Percentiles rank a stretch among this genome's conserved stretches.
Evolutionary conservation across 2,797 vertebrate species (phyloP).

Genomic region (Pristis pectinata): DNA sequence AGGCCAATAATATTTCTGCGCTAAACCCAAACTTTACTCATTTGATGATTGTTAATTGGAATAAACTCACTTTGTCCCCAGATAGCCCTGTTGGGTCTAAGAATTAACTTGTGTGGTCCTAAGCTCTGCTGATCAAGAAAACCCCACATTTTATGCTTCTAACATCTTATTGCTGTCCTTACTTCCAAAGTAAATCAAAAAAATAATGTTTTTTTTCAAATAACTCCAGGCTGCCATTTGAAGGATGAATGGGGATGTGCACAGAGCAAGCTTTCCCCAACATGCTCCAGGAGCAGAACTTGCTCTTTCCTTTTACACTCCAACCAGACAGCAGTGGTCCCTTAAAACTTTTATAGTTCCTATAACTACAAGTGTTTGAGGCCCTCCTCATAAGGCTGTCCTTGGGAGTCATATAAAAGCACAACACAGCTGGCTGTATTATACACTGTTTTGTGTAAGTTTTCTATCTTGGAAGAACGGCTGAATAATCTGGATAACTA

Average conservation of each 20-base stretch:
- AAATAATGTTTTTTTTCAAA: background rate
- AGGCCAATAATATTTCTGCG: background rate
- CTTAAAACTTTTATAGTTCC: background rate
- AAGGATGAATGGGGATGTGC: background rate
- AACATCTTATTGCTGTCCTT: background rate
- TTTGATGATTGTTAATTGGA: background rate
- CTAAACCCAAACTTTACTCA: background rate
- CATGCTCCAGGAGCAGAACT: background rate
- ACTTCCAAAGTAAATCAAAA: background rate
- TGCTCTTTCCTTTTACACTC: background rate
- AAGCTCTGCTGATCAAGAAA: background rate
- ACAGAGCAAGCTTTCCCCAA: background rate
- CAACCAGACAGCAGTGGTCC: too few relatives aligned
- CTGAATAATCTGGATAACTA: too few relatives aligned
- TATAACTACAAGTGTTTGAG: background rate
- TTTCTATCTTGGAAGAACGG: background rate
- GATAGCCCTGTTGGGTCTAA: background rate
- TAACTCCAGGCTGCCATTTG: background rate
- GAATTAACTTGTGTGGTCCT: background rate
- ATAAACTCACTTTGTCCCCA: background rate
- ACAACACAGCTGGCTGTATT: background rate
- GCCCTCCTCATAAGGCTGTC: background rate
- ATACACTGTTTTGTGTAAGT: background rate
- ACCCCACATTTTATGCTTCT: background rate
- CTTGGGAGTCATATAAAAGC: slow-evolving; percentile 12